Evolutionary conservation across 1,140 invertebrate genomes (phyloP).

Genomic region (Drosophila sproati): DNA sequence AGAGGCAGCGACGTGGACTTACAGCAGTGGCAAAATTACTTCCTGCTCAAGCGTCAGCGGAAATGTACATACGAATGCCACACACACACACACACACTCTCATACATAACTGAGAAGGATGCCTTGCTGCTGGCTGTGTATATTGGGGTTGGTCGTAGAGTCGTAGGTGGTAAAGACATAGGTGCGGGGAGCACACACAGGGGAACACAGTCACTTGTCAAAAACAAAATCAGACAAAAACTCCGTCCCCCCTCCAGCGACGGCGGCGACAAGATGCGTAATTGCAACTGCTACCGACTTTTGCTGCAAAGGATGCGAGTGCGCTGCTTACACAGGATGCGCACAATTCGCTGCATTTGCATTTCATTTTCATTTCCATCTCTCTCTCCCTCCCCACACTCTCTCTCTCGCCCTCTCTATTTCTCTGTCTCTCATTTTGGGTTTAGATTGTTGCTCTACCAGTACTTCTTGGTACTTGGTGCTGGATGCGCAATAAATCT

Average conservation of each 20-base stretch:
- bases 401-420: slow-evolving; percentile 22
- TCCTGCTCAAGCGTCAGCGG: slow-evolving; percentile 78
- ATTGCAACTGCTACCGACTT: slow-evolving; percentile 66
- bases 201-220: slow-evolving; percentile 69
- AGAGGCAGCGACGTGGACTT: slow-evolving; percentile 22
- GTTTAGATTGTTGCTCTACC: not conserved
- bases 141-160: slow-evolving; percentile 14
- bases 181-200: not conserved
- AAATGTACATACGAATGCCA: slow-evolving; percentile 79
- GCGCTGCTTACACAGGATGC: slow-evolving; percentile 55
- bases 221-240: slow-evolving; percentile 82
- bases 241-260: slow-evolving; percentile 11
- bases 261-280: slow-evolving; percentile 76
- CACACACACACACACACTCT: slow-evolving; percentile 53
- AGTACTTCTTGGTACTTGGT: not conserved
- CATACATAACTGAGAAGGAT: slow-evolving; percentile 41
- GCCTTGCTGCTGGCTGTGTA: slow-evolving; percentile 20
- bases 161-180: too few relatives aligned
- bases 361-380: slow-evolving; percentile 28
- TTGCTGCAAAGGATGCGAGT: slow-evolving; percentile 58
- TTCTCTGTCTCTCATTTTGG: not conserved
- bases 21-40: slow-evolving; percentile 72
- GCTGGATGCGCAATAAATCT: slow-evolving; percentile 73
- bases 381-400: slow-evolving; percentile 35
- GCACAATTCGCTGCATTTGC: slow-evolving; percentile 54